Percentiles rank a stretch among this genome's conserved stretches.
Conservation (phyloP, 2,113 vertebrate species). For the Datnioides undecimradiatus region DNA sequence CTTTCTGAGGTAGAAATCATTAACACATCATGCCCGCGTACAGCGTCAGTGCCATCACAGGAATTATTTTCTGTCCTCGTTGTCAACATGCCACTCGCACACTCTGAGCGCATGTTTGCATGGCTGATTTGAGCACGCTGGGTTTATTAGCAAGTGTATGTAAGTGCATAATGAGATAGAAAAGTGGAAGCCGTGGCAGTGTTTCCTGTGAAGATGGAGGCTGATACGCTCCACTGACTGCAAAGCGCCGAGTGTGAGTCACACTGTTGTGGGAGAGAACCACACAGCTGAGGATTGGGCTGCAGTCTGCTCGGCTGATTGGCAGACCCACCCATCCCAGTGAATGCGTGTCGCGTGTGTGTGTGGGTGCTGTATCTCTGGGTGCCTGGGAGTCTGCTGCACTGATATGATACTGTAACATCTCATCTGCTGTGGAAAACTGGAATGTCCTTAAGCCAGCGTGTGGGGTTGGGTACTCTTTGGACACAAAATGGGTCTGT, state of each 20-base stretch:
- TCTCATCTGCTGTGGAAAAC: conserved; percentile 46
- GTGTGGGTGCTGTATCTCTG: conserved; percentile 7
- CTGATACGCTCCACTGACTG: conserved; percentile 68
- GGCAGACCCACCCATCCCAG: conserved; percentile 49
- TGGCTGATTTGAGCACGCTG: conserved; percentile 57
- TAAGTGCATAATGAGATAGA: conserved; percentile 61
- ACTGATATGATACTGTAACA: conserved; percentile 42
- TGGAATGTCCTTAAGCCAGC: conserved; percentile 20
- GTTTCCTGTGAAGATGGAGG: conserved; percentile 73
- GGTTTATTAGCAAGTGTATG: conserved; percentile 58
- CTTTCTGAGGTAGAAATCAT: conserved; percentile 17
- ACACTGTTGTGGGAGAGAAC: conserved; percentile 54
- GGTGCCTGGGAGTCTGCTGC: conserved; percentile 35
- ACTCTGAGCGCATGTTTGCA: conserved; percentile 39
- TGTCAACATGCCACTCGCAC: conserved; percentile 30
- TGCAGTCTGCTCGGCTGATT: conserved; percentile 58
- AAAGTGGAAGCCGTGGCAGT: conserved; percentile 53
- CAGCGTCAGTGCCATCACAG: conserved; percentile 10
- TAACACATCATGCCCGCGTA: conserved; percentile 19
- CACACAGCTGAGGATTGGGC: conserved; percentile 35
- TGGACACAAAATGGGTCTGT: neutral
- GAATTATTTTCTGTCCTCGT: conserved; percentile 21
- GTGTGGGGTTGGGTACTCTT: neutral
- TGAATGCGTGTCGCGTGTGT: neutral
- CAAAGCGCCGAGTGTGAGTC: conserved; percentile 60